A percentile compares a stretch with the other conserved stretches of the same genome.
Evolutionary conservation across 30 jellyfish, hydroid and myxozoan species (phyloP).

Genomic region (Aurelia sp.): DNA sequence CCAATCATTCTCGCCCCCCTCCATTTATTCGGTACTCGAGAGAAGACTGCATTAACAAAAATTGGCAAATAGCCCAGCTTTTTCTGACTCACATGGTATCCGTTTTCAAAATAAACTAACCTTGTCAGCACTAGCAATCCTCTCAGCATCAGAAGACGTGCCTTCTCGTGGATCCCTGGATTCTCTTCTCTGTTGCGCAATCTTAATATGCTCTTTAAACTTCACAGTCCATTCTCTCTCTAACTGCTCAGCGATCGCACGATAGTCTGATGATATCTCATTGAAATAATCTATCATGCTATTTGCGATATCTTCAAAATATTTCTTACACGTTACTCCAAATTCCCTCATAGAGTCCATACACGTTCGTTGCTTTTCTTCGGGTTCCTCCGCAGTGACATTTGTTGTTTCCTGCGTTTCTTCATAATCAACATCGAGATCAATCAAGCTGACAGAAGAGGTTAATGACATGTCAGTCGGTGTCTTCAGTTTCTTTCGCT

Average conservation of each 20-base stretch:
- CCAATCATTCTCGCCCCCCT: no score
- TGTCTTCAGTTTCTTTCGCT: constrained; percentile 20
- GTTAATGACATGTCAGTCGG: constrained; percentile 25
- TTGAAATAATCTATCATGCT: constrained; percentile 55
- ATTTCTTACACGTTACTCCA: constrained; percentile 36
- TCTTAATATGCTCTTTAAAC: constrained; percentile 41
- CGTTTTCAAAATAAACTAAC: neutral
- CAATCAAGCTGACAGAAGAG: constrained; percentile 51
- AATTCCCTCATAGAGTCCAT: constrained; percentile 62
- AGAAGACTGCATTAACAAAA: no score
- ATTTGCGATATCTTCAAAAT: constrained; percentile 65
- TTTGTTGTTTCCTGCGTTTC: constrained; percentile 36
- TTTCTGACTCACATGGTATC: no score
- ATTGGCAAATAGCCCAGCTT: no score
- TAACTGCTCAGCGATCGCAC: constrained; percentile 87
- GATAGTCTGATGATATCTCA: constrained; percentile 91
- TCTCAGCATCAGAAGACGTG: constrained; percentile 14
- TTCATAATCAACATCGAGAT: constrained; percentile 31
- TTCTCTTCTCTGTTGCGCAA: constrained; percentile 25
- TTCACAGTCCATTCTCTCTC: constrained; percentile 76
- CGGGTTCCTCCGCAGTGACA: constrained; percentile 31
- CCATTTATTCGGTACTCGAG: no score
- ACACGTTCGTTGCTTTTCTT: constrained; percentile 57
- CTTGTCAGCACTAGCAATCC: constrained; percentile 1
- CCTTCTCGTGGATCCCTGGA: constrained; percentile 30